These are phyloP conservation scores for Anastrepha obliqua DNA, from an alignment of 1,140 invertebrate genomes.

Conservation along the genomic window DNA sequence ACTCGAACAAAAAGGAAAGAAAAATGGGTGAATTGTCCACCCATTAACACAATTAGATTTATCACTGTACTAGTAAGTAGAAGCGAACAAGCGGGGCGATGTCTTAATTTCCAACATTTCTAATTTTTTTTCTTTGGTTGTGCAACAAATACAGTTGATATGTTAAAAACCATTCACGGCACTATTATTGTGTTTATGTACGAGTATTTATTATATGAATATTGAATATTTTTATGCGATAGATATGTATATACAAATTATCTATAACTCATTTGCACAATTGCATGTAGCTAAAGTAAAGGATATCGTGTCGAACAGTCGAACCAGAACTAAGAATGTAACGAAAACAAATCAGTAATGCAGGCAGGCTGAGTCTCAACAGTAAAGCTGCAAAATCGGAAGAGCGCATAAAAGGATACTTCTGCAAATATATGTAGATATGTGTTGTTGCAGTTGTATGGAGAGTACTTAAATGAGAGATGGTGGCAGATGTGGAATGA, in stretches of 20 bases:
- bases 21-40: no score
- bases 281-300: no score
- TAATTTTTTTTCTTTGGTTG: not conserved
- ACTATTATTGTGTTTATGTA: no score
- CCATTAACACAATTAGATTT: not conserved
- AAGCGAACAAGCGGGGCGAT: not conserved
- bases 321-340: not conserved
- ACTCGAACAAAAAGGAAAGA: not conserved
- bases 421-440: not conserved
- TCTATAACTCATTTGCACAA: no score
- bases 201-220: no score
- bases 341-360: not conserved
- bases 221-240: no score
- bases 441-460: not conserved
- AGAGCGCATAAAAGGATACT: not conserved
- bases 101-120: not conserved
- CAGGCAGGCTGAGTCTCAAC: not conserved
- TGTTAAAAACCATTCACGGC: no score
- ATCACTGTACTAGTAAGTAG: not conserved
- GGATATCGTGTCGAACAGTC: no score
- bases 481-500: not conserved
- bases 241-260: no score
- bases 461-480: conserved; percentile 1
- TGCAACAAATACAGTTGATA: no score
- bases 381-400: not conserved